Evolutionary conservation across 2,797 vertebrate genomes (phyloP).

Genomic region (Margarornis squamiger): DNA sequence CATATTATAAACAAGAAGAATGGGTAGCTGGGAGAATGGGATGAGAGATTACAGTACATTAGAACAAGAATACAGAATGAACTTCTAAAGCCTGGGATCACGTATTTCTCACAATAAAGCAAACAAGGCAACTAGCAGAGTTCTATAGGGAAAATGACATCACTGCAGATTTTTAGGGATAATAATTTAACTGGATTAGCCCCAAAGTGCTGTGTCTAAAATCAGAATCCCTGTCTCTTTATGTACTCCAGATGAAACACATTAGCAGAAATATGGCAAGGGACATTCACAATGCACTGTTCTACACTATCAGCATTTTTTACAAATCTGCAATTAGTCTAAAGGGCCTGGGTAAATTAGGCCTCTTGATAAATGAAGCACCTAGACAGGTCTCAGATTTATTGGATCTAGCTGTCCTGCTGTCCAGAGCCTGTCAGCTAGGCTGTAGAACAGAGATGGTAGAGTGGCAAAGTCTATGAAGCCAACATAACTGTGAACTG

Average conservation of each 20-base stretch:
- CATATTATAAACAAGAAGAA: neutral
- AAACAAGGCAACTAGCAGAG: slow-evolving; percentile 80
- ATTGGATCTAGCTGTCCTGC: slow-evolving; percentile 81
- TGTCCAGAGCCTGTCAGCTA: slow-evolving; percentile 77
- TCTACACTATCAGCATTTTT: slow-evolving; percentile 99
- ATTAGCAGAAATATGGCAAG: slow-evolving; percentile 96
- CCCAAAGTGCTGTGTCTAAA: slow-evolving; percentile 85
- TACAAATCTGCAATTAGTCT: slow-evolving; percentile 99
- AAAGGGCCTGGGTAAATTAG: slow-evolving; percentile 98
- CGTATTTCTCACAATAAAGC: slow-evolving; percentile 77
- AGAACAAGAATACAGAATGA: slow-evolving; percentile 22
- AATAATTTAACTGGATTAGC: slow-evolving; percentile 89
- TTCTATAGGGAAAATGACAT: slow-evolving; percentile 85
- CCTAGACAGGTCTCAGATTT: slow-evolving; percentile 91
- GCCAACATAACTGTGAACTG: slow-evolving; percentile 43
- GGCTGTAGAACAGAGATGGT: slow-evolving; percentile 53
- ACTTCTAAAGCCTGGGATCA: slow-evolving; percentile 45
- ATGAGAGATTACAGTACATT: neutral
- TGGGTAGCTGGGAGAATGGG: neutral
- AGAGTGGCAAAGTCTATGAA: slow-evolving; percentile 54
- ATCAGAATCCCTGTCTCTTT: slow-evolving; percentile 88
- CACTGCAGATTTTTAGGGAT: slow-evolving; percentile 86
- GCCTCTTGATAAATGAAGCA: slow-evolving; percentile 98
- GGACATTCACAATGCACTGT: slow-evolving; percentile 88
- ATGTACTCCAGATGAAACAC: slow-evolving; percentile 96